phyloP scores from a whole-genome alignment of 30 jellyfish, hydroid and myxozoan genomes.

The Aurelia sp. region DNA sequence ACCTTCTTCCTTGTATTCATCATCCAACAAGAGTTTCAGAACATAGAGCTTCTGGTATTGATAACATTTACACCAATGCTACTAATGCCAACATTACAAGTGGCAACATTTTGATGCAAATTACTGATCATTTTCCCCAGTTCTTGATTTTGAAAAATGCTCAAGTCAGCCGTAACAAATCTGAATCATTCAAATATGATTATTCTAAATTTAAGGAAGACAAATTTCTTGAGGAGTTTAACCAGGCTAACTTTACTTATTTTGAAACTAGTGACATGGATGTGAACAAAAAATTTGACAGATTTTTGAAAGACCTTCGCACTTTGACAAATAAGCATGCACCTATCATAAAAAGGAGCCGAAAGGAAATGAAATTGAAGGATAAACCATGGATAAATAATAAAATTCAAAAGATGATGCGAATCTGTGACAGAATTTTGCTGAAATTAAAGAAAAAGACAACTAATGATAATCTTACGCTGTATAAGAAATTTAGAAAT shows the following conservation, averaged over 20 bases:
- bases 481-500: slow-evolving; percentile 25
- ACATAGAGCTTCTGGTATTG: slow-evolving; percentile 31
- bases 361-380: slow-evolving; percentile 25
- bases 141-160: too few relatives aligned
- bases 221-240: slow-evolving; percentile 14
- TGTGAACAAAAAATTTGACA: not conserved
- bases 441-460: slow-evolving; percentile 1
- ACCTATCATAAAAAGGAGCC: slow-evolving; percentile 15
- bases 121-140: too few relatives aligned
- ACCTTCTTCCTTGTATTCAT: slow-evolving; percentile 33
- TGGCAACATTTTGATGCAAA: too few relatives aligned
- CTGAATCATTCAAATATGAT: too few relatives aligned
- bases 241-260: slow-evolving; percentile 17
- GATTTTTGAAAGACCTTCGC: slow-evolving; percentile 14
- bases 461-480: slow-evolving; percentile 3
- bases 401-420: slow-evolving; percentile 8
- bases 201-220: too few relatives aligned
- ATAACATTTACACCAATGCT: slow-evolving; percentile 50
- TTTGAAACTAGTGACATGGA: slow-evolving; percentile 16
- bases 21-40: slow-evolving; percentile 47
- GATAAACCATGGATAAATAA: not conserved
- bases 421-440: slow-evolving; percentile 22
- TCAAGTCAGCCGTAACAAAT: too few relatives aligned
- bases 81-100: not conserved
- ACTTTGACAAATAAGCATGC: slow-evolving; percentile 24